Conservation (phyloP, 2,888 invertebrate genomes). For the Drosophila parthenogenetica region DNA sequence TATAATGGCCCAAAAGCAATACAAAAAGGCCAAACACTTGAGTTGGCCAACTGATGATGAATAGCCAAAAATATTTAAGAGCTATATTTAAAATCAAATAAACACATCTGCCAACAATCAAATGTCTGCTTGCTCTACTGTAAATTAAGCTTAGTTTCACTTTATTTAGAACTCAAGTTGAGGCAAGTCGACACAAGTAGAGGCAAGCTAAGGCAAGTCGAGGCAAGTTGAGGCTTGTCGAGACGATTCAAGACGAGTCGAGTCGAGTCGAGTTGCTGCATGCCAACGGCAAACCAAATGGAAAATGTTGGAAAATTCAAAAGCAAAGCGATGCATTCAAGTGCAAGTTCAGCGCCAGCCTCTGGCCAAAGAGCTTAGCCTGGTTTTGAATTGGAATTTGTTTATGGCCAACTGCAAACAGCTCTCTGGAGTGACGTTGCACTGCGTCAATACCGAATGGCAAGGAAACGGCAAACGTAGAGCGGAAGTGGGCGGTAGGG, state of each 20-base stretch:
- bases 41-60: constrained; percentile 62
- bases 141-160: constrained; percentile 77
- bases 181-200: constrained; percentile 1
- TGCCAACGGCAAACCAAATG: constrained; percentile 48
- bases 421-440: constrained; percentile 34
- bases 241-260: constrained; percentile 3
- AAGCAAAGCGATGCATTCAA: constrained; percentile 64
- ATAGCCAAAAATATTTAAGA: constrained; percentile 77
- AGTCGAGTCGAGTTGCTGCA: constrained; percentile 3
- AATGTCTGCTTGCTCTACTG: constrained; percentile 73
- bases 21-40: constrained; percentile 52
- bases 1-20: constrained; percentile 44
- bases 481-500: not conserved
- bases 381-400: constrained; percentile 65
- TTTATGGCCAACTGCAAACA: constrained; percentile 74
- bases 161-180: constrained; percentile 64
- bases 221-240: not conserved
- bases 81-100: constrained; percentile 80
- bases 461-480: not conserved
- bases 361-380: constrained; percentile 70
- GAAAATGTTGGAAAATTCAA: constrained; percentile 51
- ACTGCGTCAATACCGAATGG: constrained; percentile 26
- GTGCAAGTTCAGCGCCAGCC: constrained; percentile 58
- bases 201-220: not conserved
- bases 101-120: constrained; percentile 78